These are phyloP conservation scores for Corythaeola cristata DNA, from an alignment of 2,113 vertebrate species.

Conservation along the genomic window DNA sequence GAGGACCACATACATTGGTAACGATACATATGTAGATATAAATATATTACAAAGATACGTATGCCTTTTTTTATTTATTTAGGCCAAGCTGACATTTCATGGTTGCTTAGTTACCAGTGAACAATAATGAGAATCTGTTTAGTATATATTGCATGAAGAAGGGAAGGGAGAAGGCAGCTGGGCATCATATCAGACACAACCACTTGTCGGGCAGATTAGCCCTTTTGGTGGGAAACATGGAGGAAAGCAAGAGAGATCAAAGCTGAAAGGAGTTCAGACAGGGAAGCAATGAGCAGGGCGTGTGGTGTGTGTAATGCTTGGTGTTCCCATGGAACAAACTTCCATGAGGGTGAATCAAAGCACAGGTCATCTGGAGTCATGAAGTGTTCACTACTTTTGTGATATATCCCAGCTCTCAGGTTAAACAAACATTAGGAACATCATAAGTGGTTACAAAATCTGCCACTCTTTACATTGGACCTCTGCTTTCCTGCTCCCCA, in stretches of 20 bases:
- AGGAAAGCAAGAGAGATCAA: background rate
- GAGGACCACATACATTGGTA: background rate
- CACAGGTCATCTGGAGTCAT: background rate
- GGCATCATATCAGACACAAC: constrained; percentile 19
- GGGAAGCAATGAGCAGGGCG: background rate
- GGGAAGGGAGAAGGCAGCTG: background rate
- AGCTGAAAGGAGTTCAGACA: background rate
- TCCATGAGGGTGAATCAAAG: background rate
- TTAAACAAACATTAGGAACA: background rate
- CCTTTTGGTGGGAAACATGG: background rate
- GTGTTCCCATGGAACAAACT: background rate
- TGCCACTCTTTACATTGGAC: background rate
- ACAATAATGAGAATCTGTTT: constrained; percentile 66
- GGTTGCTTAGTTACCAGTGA: constrained; percentile 68
- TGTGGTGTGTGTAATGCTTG: background rate
- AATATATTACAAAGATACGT: constrained; percentile 12
- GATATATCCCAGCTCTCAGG: background rate
- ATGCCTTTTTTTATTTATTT: constrained; percentile 63
- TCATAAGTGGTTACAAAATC: background rate
- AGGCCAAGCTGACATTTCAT: constrained; percentile 58
- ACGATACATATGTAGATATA: background rate
- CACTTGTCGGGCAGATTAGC: background rate
- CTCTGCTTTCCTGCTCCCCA: background rate
- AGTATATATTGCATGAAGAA: constrained; percentile 19
- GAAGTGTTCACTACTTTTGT: background rate